Evolutionary conservation across 2,888 invertebrate genomes (phyloP).

Genomic region (Azorinus chamasolen): DNA sequence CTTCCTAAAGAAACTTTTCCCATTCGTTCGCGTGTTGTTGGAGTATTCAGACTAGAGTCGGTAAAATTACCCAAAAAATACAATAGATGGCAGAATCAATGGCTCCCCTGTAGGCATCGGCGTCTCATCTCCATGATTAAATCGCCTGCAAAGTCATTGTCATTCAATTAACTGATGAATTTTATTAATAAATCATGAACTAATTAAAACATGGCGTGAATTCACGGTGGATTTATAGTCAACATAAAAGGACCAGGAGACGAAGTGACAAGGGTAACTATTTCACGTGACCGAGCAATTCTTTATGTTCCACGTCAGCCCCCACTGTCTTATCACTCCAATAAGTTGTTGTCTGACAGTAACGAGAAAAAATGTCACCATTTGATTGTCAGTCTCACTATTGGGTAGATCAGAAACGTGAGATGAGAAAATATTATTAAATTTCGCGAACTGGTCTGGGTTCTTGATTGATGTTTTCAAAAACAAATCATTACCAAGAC

Average conservation of each 20-base stretch:
- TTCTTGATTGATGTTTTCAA: background rate
- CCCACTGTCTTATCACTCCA: too few species aligned
- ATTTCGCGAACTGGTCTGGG: too few species aligned
- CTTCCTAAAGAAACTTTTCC: too few species aligned
- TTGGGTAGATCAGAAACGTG: too few species aligned
- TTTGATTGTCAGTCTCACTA: too few species aligned
- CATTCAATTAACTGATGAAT: constrained; percentile 72
- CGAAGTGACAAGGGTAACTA: background rate
- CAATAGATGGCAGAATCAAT: constrained; percentile 22
- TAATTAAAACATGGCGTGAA: constrained; percentile 63
- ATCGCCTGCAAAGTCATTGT: constrained; percentile 60
- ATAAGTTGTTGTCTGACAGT: too few species aligned
- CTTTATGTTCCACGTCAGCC: constrained; percentile 3
- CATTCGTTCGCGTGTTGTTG: too few species aligned
- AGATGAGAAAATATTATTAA: too few species aligned
- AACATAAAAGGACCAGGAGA: constrained; percentile 43
- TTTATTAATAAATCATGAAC: constrained; percentile 72
- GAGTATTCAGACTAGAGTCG: too few species aligned
- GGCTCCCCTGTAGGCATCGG: constrained; percentile 17
- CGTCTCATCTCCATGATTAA: constrained; percentile 44
- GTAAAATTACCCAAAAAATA: constrained; percentile 30
- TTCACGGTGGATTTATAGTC: constrained; percentile 55
- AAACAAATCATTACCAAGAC: constrained; percentile 6
- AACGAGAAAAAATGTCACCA: too few species aligned
- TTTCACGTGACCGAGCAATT: constrained; percentile 5